A percentile compares a stretch with the other conserved stretches of the same genome.
Conservation (phyloP, 2,797 vertebrate genomes). For the Tamandua tetradactyla region DNA sequence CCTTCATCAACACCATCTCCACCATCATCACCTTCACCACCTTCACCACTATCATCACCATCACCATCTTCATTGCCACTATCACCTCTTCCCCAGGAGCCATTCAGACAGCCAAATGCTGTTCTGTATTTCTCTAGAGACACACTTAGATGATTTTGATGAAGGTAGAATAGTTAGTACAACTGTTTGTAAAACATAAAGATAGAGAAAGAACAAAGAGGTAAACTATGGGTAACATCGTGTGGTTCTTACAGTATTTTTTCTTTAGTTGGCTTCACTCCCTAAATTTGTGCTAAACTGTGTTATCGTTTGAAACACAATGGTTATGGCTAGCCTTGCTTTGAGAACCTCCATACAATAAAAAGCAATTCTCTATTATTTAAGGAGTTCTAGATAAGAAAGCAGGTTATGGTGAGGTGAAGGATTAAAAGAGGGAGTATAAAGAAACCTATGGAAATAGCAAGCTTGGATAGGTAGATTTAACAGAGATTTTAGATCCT, state of each 20-base stretch:
- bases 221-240: background rate
- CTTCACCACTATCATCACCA: too few species aligned
- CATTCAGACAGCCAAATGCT: background rate
- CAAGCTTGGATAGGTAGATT: background rate
- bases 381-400: slow-evolving; percentile 2
- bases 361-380: background rate
- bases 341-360: background rate
- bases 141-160: background rate
- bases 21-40: background rate
- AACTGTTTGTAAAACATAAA: background rate
- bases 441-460: background rate
- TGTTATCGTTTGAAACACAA: background rate
- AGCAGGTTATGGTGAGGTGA: background rate
- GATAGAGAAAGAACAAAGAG: background rate
- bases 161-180: background rate
- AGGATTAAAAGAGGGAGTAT: background rate
- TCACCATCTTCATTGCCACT: too few species aligned
- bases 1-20: too few species aligned
- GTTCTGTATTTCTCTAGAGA: background rate
- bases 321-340: background rate
- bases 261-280: background rate
- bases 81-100: too few species aligned
- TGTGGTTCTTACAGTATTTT: background rate
- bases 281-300: background rate
- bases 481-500: background rate